These are phyloP conservation scores for Pherbina coryleti DNA, from an alignment of 2,888 invertebrate genomes.

Conservation along the genomic window DNA sequence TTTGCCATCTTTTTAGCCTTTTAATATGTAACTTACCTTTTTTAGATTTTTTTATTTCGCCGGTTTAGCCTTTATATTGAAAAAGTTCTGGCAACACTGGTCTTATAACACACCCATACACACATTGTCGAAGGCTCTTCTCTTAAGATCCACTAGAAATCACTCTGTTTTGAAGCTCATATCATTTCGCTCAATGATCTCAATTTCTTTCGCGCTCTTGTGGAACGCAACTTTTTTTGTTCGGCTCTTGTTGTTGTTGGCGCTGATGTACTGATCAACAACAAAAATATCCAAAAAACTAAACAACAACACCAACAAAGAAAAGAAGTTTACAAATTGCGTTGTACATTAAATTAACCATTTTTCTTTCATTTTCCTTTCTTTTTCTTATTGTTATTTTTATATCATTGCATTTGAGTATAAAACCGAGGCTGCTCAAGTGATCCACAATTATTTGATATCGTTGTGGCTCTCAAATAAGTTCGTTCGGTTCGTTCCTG, in stretches of 20 bases:
- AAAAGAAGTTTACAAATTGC: neutral
- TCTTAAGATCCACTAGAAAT: neutral
- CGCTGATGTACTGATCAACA: neutral
- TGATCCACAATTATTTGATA: slow-evolving; percentile 25
- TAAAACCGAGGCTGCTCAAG: slow-evolving; percentile 5
- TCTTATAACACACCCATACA: neutral
- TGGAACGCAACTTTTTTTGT: neutral
- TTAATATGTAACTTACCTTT: too few species aligned
- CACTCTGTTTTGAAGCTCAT: neutral
- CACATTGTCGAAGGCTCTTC: neutral
- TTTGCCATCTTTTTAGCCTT: too few species aligned
- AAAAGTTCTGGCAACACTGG: too few species aligned
- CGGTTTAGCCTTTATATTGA: too few species aligned
- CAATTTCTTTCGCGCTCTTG: neutral
- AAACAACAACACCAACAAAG: slow-evolving; percentile 19
- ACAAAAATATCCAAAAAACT: neutral
- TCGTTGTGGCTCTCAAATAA: neutral
- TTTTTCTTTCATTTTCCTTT: slow-evolving; percentile 3
- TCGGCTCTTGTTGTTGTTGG: neutral
- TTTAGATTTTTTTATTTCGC: too few species aligned
- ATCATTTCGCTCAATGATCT: neutral
- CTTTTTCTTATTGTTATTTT: slow-evolving; percentile 25
- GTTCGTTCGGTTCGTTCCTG: slow-evolving; percentile 11
- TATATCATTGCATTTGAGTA: slow-evolving; percentile 4
- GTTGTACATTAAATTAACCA: neutral